A percentile compares a stretch with the other conserved stretches of the same genome.
Conservation (phyloP, 1,140 invertebrate genomes). For the Centruroides vittatus region DNA sequence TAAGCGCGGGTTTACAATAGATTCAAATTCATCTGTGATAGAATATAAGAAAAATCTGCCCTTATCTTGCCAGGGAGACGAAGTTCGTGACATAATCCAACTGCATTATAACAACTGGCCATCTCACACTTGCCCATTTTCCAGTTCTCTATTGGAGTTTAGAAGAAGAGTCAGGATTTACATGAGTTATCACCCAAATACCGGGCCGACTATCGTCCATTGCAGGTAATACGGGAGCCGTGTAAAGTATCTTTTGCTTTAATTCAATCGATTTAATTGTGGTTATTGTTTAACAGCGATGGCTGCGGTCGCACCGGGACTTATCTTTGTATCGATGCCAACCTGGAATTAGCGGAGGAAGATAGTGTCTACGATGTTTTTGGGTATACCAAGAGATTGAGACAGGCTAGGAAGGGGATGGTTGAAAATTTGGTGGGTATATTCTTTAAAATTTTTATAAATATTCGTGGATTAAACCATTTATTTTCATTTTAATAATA, state of each 20-base stretch:
- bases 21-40: no score
- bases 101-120: constrained; percentile 96
- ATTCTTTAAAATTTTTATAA: not conserved
- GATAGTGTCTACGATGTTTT: constrained; percentile 88
- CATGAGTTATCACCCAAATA: constrained; percentile 18
- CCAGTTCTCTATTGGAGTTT: constrained; percentile 79
- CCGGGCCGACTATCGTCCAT: constrained; percentile 55
- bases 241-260: no score
- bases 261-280: no score
- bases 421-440: constrained; percentile 76
- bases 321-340: constrained; percentile 86
- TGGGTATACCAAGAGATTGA: constrained; percentile 80
- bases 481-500: constrained; percentile 27
- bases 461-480: not conserved
- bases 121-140: constrained; percentile 80
- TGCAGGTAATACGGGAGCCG: constrained; percentile 56
- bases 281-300: constrained; percentile 45
- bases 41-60: no score
- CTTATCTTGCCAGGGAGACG: constrained; percentile 34
- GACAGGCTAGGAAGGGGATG: constrained; percentile 79
- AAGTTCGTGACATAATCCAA: constrained; percentile 69
- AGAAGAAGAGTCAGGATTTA: constrained; percentile 56
- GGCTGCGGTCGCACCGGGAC: constrained; percentile 91
- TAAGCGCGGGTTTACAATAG: constrained; percentile 16
- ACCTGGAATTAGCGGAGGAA: constrained; percentile 83